Base-by-base conservation (phyloP, 2,113 vertebrate species). In the Prinia subflava region DNA sequence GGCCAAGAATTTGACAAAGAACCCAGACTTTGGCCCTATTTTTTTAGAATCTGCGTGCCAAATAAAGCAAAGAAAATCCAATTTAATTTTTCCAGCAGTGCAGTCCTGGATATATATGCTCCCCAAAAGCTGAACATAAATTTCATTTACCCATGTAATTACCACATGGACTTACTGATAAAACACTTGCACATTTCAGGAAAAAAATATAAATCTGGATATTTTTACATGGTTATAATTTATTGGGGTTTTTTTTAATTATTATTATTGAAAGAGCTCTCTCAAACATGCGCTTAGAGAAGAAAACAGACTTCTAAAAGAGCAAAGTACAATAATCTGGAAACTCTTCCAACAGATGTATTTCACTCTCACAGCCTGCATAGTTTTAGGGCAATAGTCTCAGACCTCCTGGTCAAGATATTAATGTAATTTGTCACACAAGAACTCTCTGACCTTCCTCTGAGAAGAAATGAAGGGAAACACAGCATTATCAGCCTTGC, bases 351-450 rank as follows among this genome's bases (percentile, higher is more conserved):
- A 0, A 62, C 1, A 1, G 30, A 65, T 53, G 8, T 5, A 60
- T 91, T 85, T 79, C 3, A 1, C 10, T 79, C 22, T 83, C 59
- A 49, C 25, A 78, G 25, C 25, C 68, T 79, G 55, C n/a, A 46
- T 19, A 86, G 59, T 59, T 83, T 90, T 69, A 76, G 59, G 39
- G 42, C 67, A 78, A 90, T 65, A 60, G 73, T 92, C 53, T 80
- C 65, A 90, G 70, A 37, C 50, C 0, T 2, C 27, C 21, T 77
- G 42, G 49, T 80, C 67, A 77, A 91, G 35, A 80, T 47, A 91
- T 70, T 84, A 80, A 92, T 2, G 8, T 27, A 67, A 80, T 90
- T 88, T 70, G 56, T 93, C 87, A 90, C 39, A 74, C 15, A 57
- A 69, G 63, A 65, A 64, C 13, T 79, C 63, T 73, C 50, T 92